These are phyloP conservation scores for Amphiprion clarkii DNA, from an alignment of 2,797 vertebrate species.

Conservation along the genomic window DNA sequence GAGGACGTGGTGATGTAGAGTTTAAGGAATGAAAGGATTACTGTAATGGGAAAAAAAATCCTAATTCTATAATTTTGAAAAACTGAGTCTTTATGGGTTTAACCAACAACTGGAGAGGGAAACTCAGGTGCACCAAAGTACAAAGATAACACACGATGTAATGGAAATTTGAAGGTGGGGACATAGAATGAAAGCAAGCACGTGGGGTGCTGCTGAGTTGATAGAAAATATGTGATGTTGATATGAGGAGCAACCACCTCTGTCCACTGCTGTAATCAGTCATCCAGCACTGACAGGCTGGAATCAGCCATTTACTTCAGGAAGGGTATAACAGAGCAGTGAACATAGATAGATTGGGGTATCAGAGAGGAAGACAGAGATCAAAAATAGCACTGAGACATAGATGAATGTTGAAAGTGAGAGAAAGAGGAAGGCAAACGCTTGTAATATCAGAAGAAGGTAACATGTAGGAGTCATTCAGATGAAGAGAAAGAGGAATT, in stretches of 20 bases:
- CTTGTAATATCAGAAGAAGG: neutral
- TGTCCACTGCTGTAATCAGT: slow-evolving; percentile 62
- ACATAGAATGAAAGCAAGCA: neutral
- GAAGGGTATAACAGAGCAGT: slow-evolving; percentile 18
- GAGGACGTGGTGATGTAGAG: too few relatives aligned
- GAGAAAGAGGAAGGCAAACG: neutral
- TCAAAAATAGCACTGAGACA: slow-evolving; percentile 4
- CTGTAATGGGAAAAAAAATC: too few relatives aligned
- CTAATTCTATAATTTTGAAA: too few relatives aligned
- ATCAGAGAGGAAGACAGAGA: slow-evolving; percentile 16
- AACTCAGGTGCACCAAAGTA: neutral
- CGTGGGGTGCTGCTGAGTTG: slow-evolving; percentile 43
- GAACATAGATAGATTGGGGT: slow-evolving; percentile 26
- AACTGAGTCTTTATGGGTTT: too few relatives aligned
- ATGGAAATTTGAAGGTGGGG: neutral
- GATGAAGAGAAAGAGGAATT: slow-evolving; percentile 2
- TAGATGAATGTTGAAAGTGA: neutral
- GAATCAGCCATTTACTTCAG: slow-evolving; percentile 38
- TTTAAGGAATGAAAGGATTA: too few relatives aligned
- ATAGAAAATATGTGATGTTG: slow-evolving; percentile 38
- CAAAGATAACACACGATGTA: neutral
- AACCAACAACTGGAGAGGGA: too few relatives aligned
- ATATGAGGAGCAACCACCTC: slow-evolving; percentile 61
- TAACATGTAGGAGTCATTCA: neutral
- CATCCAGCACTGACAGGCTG: slow-evolving; percentile 47